Conservation (phyloP, 2,797 vertebrate species). For the Bradypodion pumilum region DNA sequence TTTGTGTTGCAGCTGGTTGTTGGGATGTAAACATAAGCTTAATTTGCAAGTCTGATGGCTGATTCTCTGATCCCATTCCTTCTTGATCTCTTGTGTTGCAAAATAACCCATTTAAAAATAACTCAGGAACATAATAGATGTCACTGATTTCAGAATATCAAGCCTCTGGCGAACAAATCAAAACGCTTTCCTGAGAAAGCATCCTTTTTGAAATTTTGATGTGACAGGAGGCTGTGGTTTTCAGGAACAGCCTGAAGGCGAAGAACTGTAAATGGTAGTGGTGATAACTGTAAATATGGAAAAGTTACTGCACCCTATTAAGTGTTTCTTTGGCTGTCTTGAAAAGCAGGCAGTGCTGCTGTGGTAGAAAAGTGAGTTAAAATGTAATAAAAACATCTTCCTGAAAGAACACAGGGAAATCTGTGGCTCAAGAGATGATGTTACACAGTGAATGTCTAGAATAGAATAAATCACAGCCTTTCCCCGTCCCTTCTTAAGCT, state of each 20-base stretch:
- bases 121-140: neutral
- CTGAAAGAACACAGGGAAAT: neutral
- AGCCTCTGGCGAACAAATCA: neutral
- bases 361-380: neutral
- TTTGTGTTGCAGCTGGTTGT: too few relatives aligned
- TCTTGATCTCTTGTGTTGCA: neutral
- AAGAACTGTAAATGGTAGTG: neutral
- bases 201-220: neutral
- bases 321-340: neutral
- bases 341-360: neutral
- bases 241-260: neutral
- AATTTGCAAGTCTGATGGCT: neutral
- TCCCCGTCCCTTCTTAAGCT: too few relatives aligned
- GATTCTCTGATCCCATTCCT: too few relatives aligned
- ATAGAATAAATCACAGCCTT: neutral
- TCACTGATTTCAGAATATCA: slow-evolving; percentile 8
- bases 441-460: neutral
- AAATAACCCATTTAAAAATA: neutral
- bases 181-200: neutral
- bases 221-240: neutral
- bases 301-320: neutral
- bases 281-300: neutral
- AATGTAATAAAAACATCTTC: neutral
- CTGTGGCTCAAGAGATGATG: neutral
- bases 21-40: too few relatives aligned